Base-by-base conservation (phyloP, 1,140 invertebrate species). In the Pogonomyrmex californicus region DNA sequence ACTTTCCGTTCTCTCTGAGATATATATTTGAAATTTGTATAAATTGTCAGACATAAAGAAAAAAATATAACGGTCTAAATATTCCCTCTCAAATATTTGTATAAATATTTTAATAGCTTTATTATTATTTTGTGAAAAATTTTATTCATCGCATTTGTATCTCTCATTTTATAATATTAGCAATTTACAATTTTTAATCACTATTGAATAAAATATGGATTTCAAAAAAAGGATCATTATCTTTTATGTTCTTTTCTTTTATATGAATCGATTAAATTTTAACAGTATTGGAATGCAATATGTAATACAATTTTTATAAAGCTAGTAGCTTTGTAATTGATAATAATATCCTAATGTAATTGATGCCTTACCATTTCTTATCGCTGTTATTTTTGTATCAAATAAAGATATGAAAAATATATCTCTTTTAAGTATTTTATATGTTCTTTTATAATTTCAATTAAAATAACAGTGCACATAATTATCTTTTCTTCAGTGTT, bases 401-500 rank as follows among this genome's bases (percentile, higher is more conserved):
- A 51, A 38, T 38, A 38, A 38, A 75, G 10, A 66, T 30, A 36
- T 63, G 7, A 44, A 44, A 33, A 63, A 41, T 51, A 14, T 41
- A 54, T 70, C 1, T 30, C 23, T 68, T 68, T 68, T 47, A 70
- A 23, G 58, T 82, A 58, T 82, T 23, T 23, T 33, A 12, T 44
- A 44, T 0, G 4, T 54, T 14, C 2, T 41, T 36, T 33, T 9
- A 30, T 44, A 81, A 2, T 3, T 75, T 73, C 38, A 83, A 44
- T 60, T 83, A 14, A 60, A 73, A 49, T 60, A 75, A 83, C 79
- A 83, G 73, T 83, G 30, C 66, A 47, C 14, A 58, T 73, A 60
- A 75, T 83, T 85, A 23, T 60, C 54, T 54, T 41, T 81, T 56
- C 41, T 68, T 66, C 17, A 12, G 9, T n/a, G 12, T 17, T 49